Conservation (phyloP, 2,888 invertebrate species). For the Andrena praecox region DNA sequence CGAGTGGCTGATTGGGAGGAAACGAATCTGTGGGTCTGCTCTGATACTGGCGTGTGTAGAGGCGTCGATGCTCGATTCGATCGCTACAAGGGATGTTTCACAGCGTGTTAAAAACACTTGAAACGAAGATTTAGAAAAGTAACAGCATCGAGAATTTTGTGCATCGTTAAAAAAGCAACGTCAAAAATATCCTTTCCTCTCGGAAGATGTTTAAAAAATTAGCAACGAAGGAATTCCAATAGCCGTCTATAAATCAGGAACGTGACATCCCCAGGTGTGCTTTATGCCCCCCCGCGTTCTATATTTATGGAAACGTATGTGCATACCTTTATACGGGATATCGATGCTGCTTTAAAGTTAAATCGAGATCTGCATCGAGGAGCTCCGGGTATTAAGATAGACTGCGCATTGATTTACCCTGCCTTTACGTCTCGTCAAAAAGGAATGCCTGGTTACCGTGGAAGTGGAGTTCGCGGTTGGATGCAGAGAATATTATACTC, state of each 20-base stretch:
- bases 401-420: not conserved
- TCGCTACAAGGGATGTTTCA: not conserved
- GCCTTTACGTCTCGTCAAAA: not conserved
- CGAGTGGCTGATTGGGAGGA: conserved; percentile 67
- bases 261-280: not conserved
- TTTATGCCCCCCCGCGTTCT: conserved; percentile 2
- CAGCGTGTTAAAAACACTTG: not conserved
- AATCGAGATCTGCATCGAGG: conserved; percentile 16
- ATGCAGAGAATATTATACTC: not conserved
- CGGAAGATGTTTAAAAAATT: not conserved
- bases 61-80: conserved; percentile 5
- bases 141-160: not conserved
- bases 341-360: conserved; percentile 31
- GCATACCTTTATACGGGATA: conserved; percentile 19
- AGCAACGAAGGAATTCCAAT: conserved; percentile 3
- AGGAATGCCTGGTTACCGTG: not conserved
- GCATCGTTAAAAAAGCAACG: not conserved
- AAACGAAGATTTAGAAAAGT: not conserved
- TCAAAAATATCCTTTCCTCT: not conserved
- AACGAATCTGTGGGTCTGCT: conserved; percentile 15
- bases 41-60: not conserved
- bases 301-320: conserved; percentile 6
- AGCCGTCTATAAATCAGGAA: conserved; percentile 12
- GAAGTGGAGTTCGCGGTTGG: not conserved
- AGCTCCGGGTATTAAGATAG: conserved; percentile 1